phyloP scores from a whole-genome alignment of 2,797 vertebrate genomes.

The Danio choprae region DNA sequence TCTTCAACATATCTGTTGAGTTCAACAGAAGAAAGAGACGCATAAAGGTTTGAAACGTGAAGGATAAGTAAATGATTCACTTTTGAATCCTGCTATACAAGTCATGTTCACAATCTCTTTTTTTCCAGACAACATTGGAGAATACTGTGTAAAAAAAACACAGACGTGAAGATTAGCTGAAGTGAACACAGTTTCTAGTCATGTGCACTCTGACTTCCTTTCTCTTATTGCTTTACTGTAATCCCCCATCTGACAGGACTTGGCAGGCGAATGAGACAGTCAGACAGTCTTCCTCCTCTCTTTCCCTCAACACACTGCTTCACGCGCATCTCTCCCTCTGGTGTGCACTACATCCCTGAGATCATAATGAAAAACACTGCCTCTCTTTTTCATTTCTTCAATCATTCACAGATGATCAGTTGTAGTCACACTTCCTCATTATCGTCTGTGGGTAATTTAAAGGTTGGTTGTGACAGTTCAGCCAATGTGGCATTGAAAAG shows the following conservation, averaged over 20 bases:
- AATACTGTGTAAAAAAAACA: slow-evolving; percentile 3
- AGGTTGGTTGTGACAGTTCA: slow-evolving; percentile 23
- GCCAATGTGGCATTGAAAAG: slow-evolving; percentile 8
- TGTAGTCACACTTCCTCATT: slow-evolving; percentile 39
- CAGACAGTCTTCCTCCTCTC: slow-evolving; percentile 57
- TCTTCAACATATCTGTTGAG: too few relatives aligned
- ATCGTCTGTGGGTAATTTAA: slow-evolving; percentile 14
- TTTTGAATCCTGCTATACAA: background rate
- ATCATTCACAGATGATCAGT: slow-evolving; percentile 56
- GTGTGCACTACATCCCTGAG: slow-evolving; percentile 55
- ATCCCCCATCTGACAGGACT: slow-evolving; percentile 59
- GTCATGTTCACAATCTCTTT: slow-evolving; percentile 17
- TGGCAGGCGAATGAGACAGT: slow-evolving; percentile 61
- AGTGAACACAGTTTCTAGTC: slow-evolving; percentile 48
- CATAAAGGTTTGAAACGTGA: too few relatives aligned
- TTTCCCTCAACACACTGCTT: slow-evolving; percentile 47
- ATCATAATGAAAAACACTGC: slow-evolving; percentile 61
- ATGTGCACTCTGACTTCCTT: slow-evolving; percentile 56
- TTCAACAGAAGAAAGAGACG: too few relatives aligned
- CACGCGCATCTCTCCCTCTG: slow-evolving; percentile 48
- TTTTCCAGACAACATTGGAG: slow-evolving; percentile 17
- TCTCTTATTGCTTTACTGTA: slow-evolving; percentile 52
- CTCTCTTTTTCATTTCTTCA: slow-evolving; percentile 53
- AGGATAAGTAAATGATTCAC: background rate
- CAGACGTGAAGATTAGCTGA: slow-evolving; percentile 32